phyloP scores from a whole-genome alignment of 2,797 vertebrate species.

The Cyprinodon diabolis region DNA sequence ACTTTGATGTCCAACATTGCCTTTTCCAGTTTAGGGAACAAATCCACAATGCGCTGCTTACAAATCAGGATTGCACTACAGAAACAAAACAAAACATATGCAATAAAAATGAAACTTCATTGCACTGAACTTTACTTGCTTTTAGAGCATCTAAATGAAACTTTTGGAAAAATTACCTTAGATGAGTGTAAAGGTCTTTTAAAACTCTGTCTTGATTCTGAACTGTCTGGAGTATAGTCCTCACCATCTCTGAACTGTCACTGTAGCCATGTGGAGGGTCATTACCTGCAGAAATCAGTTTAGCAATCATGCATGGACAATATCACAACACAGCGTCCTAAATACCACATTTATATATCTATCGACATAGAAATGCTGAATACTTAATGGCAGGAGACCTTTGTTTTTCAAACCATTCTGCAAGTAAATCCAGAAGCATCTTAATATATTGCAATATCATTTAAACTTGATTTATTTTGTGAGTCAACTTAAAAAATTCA shows the following conservation, averaged over 20 bases:
- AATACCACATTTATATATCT: not conserved
- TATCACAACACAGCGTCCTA: not conserved
- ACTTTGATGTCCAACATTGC: constrained; percentile 92
- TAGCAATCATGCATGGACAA: not conserved
- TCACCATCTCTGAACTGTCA: constrained; percentile 98
- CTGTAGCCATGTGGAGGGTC: constrained; percentile 92
- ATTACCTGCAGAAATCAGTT: constrained; percentile 69
- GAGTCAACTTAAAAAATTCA: not conserved
- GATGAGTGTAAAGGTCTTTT: constrained; percentile 94
- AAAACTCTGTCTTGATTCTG: constrained; percentile 96
- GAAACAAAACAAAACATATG: not conserved
- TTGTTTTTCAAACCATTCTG: constrained; percentile 2
- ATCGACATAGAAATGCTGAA: not conserved
- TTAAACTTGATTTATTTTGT: not conserved
- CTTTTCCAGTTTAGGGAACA: constrained; percentile 93
- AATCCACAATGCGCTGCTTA: constrained; percentile 95
- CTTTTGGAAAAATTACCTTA: constrained; percentile 83
- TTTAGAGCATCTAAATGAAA: not conserved
- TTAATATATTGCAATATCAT: too few species aligned
- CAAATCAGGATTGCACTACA: constrained; percentile 92
- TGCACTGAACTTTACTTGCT: not conserved
- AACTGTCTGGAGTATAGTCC: constrained; percentile 93
- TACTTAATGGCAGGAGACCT: not conserved
- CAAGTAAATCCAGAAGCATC: not conserved
- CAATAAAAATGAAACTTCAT: not conserved